Evolutionary conservation across 2,797 vertebrate genomes (phyloP).

Genomic region (Xyrichtys novacula): DNA sequence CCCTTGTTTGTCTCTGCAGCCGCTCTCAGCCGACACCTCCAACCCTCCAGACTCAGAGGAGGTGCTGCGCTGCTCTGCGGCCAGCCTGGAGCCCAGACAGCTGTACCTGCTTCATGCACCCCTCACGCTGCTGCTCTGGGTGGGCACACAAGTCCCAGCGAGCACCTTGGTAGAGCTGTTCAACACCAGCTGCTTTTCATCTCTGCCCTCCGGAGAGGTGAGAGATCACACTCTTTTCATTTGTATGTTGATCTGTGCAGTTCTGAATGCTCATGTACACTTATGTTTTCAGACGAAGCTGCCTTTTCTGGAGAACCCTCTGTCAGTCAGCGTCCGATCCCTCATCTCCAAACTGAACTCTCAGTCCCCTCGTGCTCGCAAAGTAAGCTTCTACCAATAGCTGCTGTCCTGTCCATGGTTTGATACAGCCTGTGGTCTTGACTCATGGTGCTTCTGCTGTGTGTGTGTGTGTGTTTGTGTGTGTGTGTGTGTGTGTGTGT

Average conservation of each 20-base stretch:
- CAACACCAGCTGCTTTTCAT: constrained; percentile 77
- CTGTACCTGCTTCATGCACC: constrained; percentile 82
- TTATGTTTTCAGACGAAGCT: constrained; percentile 74
- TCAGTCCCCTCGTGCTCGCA: constrained; percentile 59
- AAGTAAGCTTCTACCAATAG: constrained; percentile 77
- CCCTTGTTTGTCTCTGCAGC: constrained; percentile 50
- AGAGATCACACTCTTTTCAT: constrained; percentile 3
- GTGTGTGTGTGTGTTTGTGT: neutral
- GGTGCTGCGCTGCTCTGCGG: constrained; percentile 75
- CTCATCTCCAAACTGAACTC: constrained; percentile 73
- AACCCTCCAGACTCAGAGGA: constrained; percentile 1
- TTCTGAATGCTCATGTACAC: neutral
- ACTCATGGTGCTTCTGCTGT: too few species aligned
- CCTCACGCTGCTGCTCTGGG: constrained; percentile 84
- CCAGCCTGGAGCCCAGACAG: constrained; percentile 73
- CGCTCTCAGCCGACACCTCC: constrained; percentile 24
- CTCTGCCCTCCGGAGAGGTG: constrained; percentile 85
- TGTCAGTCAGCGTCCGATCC: constrained; percentile 74
- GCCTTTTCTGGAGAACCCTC: constrained; percentile 77
- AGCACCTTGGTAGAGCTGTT: constrained; percentile 79
- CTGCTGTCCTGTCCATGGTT: too few species aligned
- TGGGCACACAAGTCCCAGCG: constrained; percentile 75
- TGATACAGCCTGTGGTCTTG: too few species aligned
- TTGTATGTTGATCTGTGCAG: neutral
- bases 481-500: neutral